Evolutionary conservation across 2,113 vertebrate genomes (phyloP), one percentile per base, ranked within the genome.

Genomic region (Brachyistius frenatus): DNA sequence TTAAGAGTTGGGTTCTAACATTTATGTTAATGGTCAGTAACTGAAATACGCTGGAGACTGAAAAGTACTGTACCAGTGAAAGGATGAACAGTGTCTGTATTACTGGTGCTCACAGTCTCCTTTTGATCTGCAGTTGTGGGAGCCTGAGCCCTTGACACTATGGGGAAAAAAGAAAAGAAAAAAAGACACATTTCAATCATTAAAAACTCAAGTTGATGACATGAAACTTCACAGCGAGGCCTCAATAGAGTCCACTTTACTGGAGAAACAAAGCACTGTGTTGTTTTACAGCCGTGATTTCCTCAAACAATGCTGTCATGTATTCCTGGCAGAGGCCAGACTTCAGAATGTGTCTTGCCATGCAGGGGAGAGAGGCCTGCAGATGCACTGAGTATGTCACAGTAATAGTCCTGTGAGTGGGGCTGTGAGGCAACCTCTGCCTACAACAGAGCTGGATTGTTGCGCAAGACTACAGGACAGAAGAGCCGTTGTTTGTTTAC

Each of bases 381-480:
- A 89, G 63, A 76, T 76, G 66, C 69, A 84, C 2, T 52, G 72
- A 85, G 67, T 54, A 68, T 81, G 84, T 86, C 86, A 74, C 77
- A 80, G 75, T 86, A 73, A 77, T 46, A 74, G 66, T 88, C 44
- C 71, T 88, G 79, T 86, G 87, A 88, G 84, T 74, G 73, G 76
- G 78, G 39, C 71, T 65, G 85, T 36, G 80, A 63, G 30, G 73
- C 70, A 67, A 79, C 52, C 86, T 78, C 80, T 66, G 71, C 55
- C 54, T 49, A 83, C 66, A 86, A 93, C 88, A 92, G 80, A 87
- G 83, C 49, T 16, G 55, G 78, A 86, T 82, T 93, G 90, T 93
- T 86, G 70, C 74, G 81, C n/a, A 47, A 50, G 63, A 55, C 56
- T 10, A 57, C 46, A 9, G 68, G 54, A 93, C 88, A 91, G 76